A percentile compares a stretch with the other conserved stretches of the same genome.
phyloP scores from a whole-genome alignment of 2,888 invertebrate species.

The Cephus sareptanus region DNA sequence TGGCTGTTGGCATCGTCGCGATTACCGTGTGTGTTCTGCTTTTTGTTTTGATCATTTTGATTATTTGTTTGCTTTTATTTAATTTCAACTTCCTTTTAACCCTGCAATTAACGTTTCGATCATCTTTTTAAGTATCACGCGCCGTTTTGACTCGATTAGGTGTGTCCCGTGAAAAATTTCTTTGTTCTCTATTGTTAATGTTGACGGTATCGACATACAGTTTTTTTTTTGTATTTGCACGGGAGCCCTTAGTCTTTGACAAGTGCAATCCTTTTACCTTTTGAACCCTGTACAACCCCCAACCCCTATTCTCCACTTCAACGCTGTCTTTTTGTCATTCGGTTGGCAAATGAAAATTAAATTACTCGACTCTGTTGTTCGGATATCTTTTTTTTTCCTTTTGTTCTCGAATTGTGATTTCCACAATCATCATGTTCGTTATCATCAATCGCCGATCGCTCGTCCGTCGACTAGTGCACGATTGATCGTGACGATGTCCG shows the following conservation, averaged over 20 bases:
- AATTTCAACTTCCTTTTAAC: neutral
- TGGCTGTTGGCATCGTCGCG: neutral
- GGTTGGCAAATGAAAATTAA: neutral
- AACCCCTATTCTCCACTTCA: neutral
- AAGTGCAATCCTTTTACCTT: neutral
- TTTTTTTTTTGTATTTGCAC: neutral
- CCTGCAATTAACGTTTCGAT: too few relatives aligned
- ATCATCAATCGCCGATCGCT: neutral
- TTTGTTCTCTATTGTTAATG: neutral
- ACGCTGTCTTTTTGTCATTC: neutral
- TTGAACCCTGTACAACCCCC: neutral
- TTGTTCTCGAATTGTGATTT: neutral
- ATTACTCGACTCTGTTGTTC: neutral
- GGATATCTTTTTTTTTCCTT: neutral
- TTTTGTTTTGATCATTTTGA: conserved; percentile 6
- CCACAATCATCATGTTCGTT: neutral
- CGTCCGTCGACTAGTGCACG: neutral
- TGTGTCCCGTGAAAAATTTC: neutral
- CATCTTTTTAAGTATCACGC: neutral
- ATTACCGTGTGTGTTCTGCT: conserved; percentile 11
- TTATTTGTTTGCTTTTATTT: neutral
- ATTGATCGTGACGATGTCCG: neutral
- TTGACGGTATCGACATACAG: neutral
- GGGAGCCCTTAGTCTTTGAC: neutral
- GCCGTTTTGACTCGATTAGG: neutral